Base-by-base conservation (phyloP, 2,888 invertebrate genomes). In the Mechanitis mazaeus region DNA sequence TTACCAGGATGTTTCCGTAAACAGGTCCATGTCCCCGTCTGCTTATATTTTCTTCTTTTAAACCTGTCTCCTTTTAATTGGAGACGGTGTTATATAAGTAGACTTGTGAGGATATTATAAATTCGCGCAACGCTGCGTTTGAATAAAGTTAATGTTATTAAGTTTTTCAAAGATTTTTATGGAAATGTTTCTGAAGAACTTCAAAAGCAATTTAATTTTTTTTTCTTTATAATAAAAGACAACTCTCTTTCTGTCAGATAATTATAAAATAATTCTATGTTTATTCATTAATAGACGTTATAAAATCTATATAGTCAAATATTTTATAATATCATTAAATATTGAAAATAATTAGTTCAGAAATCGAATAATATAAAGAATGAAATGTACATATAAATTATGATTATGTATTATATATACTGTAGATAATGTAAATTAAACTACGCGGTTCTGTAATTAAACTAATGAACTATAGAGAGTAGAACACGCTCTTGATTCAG, bases 1-100 rank as follows among this genome's bases (percentile, higher is more conserved):
- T 89, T 86, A 87, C 85, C 85, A 85, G 86, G 85, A 86, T 87
- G 83, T 87, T 89, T 87, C 84, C 85, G 85, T 86, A 89, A 90
- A 89, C 87, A 87, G 81, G 83, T 78, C 78, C 82, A 84, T 85
- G 81, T 81, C 83, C 83, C 83, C 83, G 81, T 82, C 83, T 82
- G 76, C 84, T 83, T 82, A 81, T 81, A 83, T 80, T 84, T 85
- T 77, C 81, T 82, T 81, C 79, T 75, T 83, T 84, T 84, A 84
- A 84, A 85, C 83, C 84, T 84, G 86, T 85, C 84, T 85, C 83
- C 81, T 85, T 87, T 90, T 88, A 90, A 90, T 88, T 88, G 89
- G 85, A 83, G 77, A 72, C 79, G 78, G 80, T 80, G 83, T 82
- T 86, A 83, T 83, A 79, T 84, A 87, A 86, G 85, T 84, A 86